A percentile compares a stretch with the other conserved stretches of the same genome.
phyloP scores from a whole-genome alignment of 1,140 invertebrate genomes.

The Drosophila lowei region DNA sequence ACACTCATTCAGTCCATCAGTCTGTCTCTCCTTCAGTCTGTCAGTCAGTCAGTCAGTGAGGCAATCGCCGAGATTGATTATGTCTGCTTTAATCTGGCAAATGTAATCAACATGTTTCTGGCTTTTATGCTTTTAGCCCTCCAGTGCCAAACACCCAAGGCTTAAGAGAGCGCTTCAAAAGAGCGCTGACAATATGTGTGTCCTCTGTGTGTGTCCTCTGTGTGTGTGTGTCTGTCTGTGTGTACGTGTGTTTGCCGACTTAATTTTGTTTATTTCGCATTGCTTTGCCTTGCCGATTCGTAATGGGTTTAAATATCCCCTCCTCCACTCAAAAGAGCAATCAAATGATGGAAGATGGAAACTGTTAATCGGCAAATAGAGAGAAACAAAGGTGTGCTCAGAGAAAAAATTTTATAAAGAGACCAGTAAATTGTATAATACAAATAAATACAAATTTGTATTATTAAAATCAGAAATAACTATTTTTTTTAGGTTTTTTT shows the following conservation, averaged over 20 bases:
- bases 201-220: too few relatives aligned
- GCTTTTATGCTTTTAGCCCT: constrained; percentile 5
- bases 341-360: background rate
- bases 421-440: too few relatives aligned
- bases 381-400: too few relatives aligned
- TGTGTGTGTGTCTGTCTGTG: constrained; percentile 8
- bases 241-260: constrained; percentile 16
- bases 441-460: too few relatives aligned
- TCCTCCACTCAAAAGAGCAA: background rate
- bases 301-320: constrained; percentile 9
- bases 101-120: constrained; percentile 56
- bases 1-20: constrained; percentile 23
- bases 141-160: background rate
- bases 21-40: constrained; percentile 25
- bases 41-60: constrained; percentile 17
- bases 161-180: constrained; percentile 1
- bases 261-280: constrained; percentile 36
- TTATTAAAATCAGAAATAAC: too few relatives aligned
- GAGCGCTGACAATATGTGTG: constrained; percentile 32
- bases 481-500: too few relatives aligned
- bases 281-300: background rate
- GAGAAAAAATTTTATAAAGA: too few relatives aligned
- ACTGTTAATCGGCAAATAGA: too few relatives aligned
- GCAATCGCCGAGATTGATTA: constrained; percentile 68
- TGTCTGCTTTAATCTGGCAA: constrained; percentile 61